phyloP scores from a whole-genome alignment of 2,113 vertebrate species.

The Nematolebias whitei region DNA sequence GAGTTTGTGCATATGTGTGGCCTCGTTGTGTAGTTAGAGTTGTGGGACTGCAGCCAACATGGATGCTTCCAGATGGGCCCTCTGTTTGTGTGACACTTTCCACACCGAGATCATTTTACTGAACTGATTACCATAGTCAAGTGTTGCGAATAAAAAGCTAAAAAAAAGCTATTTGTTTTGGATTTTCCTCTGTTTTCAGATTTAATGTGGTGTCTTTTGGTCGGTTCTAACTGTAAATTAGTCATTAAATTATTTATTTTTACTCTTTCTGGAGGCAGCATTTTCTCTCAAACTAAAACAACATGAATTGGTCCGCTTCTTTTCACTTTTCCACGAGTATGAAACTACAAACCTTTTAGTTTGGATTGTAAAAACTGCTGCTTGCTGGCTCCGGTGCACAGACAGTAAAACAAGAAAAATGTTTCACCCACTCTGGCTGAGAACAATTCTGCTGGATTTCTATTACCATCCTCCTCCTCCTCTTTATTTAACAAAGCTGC shows the following conservation, averaged over 20 bases:
- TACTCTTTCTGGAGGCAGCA: neutral
- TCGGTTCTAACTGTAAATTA: neutral
- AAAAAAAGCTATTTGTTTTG: neutral
- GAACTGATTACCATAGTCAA: neutral
- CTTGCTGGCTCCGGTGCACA: constrained; percentile 32
- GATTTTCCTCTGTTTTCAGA: constrained; percentile 4
- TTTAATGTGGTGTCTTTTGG: neutral
- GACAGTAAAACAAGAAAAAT: constrained; percentile 65
- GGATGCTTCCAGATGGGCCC: constrained; percentile 56
- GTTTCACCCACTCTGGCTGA: constrained; percentile 62
- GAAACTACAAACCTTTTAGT: constrained; percentile 42
- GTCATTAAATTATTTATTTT: neutral
- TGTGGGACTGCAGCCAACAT: constrained; percentile 59
- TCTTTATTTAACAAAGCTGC: constrained; percentile 72
- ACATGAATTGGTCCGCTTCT: neutral
- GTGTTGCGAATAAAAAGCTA: neutral
- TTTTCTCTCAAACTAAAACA: constrained; percentile 6
- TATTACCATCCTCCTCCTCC: constrained; percentile 66
- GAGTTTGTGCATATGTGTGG: constrained; percentile 18
- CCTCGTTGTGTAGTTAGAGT: constrained; percentile 50
- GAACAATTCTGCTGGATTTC: constrained; percentile 70
- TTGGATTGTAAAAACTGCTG: constrained; percentile 35
- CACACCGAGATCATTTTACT: constrained; percentile 36
- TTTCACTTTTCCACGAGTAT: neutral
- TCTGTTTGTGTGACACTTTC: constrained; percentile 50